Percentiles rank a stretch among this genome's conserved stretches.
Conservation (phyloP, 2,113 vertebrate genomes). For the Pardalotus punctatus region DNA sequence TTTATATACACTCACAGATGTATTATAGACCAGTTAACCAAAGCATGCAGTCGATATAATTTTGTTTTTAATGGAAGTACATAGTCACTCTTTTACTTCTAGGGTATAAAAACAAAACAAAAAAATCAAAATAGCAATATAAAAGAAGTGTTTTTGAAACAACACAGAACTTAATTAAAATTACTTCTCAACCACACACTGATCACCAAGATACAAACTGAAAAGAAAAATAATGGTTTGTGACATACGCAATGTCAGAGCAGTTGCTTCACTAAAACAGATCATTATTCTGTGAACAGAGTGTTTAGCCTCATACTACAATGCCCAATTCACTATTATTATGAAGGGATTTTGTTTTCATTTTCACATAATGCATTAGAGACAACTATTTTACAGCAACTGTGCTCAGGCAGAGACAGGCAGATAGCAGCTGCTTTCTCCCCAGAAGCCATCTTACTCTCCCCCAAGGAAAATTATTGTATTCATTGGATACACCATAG, state of each 20-base stretch:
- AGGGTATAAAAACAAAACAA: background rate
- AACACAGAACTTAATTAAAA: background rate
- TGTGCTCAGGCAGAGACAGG: background rate
- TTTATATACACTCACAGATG: background rate
- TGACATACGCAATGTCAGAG: background rate
- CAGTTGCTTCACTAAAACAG: background rate
- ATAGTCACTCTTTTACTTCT: background rate
- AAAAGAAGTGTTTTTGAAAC: background rate
- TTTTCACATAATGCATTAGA: background rate
- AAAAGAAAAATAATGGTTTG: background rate
- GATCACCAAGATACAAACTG: background rate
- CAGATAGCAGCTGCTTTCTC: background rate
- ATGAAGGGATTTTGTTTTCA: background rate
- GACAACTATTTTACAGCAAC: background rate
- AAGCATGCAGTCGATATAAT: background rate
- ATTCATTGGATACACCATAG: background rate
- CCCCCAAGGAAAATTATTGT: background rate
- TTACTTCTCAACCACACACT: background rate
- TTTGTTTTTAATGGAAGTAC: background rate
- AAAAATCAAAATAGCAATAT: background rate
- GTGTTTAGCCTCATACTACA: background rate
- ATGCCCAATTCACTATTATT: background rate
- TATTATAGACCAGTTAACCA: background rate
- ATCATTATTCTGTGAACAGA: background rate
- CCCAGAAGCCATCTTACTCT: background rate